Evolutionary conservation across 2,888 invertebrate genomes (phyloP).

Genomic region (Pristionchus mayeri): DNA sequence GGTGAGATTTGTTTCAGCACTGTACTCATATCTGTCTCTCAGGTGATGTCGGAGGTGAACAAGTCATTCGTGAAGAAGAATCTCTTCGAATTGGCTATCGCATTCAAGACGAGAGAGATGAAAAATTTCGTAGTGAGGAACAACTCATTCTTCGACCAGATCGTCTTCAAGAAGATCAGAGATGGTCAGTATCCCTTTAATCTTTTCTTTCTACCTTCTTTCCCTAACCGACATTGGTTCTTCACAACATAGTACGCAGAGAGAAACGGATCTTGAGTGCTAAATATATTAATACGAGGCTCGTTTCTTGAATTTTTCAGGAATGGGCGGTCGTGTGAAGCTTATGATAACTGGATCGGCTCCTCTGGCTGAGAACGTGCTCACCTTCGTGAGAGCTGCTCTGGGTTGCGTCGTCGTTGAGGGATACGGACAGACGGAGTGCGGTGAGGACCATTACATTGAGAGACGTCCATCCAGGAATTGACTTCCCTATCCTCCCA

Average conservation of each 20-base stretch:
- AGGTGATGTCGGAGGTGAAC: conserved; percentile 72
- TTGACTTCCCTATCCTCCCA: too few relatives aligned
- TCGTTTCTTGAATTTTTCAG: not conserved
- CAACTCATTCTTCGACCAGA: too few relatives aligned
- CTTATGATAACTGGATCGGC: conserved; percentile 85
- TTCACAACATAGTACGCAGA: too few relatives aligned
- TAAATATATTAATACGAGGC: too few relatives aligned
- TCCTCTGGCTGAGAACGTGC: conserved; percentile 92
- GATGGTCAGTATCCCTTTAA: conserved; percentile 57
- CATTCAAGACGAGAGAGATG: conserved; percentile 70
- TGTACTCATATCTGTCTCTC: too few relatives aligned
- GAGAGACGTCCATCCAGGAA: too few relatives aligned
- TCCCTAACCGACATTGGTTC: too few relatives aligned
- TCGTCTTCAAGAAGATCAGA: conserved; percentile 77
- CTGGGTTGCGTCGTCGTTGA: conserved; percentile 82
- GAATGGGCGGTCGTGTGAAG: conserved; percentile 57
- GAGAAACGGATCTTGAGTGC: too few relatives aligned
- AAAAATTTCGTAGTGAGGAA: conserved; percentile 76
- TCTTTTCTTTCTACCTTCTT: not conserved
- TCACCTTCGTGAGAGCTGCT: conserved; percentile 93
- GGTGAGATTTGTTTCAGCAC: conserved; percentile 83
- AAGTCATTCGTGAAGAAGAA: conserved; percentile 70
- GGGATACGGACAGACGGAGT: conserved; percentile 77
- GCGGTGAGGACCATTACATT: conserved; percentile 66
- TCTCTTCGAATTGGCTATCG: conserved; percentile 71